phyloP scores from a whole-genome alignment of 2,888 invertebrate genomes.

The Brachyopa scutellaris region DNA sequence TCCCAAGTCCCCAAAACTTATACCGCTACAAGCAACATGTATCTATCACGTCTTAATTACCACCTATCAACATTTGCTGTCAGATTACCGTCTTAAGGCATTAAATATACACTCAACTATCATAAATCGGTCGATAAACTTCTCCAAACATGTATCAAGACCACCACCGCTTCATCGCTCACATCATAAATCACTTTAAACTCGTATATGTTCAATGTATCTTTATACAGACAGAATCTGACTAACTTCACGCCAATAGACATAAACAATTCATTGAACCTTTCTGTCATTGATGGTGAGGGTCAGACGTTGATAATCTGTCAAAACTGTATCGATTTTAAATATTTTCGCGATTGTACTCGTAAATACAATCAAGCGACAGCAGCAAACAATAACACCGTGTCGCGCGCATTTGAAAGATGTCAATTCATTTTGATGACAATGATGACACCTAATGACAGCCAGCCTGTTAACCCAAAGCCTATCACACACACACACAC shows the following conservation, averaged over 20 bases:
- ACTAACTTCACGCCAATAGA: constrained; percentile 44
- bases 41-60: constrained; percentile 19
- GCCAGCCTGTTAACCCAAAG: constrained; percentile 60
- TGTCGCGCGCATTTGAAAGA: constrained; percentile 59
- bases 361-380: constrained; percentile 18
- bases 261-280: constrained; percentile 70
- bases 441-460: constrained; percentile 72
- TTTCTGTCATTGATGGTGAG: constrained; percentile 55
- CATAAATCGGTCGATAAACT: constrained; percentile 46
- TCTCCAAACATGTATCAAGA: constrained; percentile 9
- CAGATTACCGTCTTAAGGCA: constrained; percentile 15
- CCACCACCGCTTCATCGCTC: constrained; percentile 1
- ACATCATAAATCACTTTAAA: constrained; percentile 64
- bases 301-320: constrained; percentile 68
- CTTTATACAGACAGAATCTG: constrained; percentile 27
- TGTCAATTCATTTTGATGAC: constrained; percentile 71
- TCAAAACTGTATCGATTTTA: constrained; percentile 71
- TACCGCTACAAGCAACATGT: constrained; percentile 20
- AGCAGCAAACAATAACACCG: constrained; percentile 44
- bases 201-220: constrained; percentile 44
- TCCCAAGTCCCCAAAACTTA: too few species aligned
- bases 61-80: constrained; percentile 29
- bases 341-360: constrained; percentile 54
- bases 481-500: constrained; percentile 13
- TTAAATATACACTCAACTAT: constrained; percentile 3